Conservation (phyloP, 2,797 vertebrate species). For the Moxostoma hubbsi region DNA sequence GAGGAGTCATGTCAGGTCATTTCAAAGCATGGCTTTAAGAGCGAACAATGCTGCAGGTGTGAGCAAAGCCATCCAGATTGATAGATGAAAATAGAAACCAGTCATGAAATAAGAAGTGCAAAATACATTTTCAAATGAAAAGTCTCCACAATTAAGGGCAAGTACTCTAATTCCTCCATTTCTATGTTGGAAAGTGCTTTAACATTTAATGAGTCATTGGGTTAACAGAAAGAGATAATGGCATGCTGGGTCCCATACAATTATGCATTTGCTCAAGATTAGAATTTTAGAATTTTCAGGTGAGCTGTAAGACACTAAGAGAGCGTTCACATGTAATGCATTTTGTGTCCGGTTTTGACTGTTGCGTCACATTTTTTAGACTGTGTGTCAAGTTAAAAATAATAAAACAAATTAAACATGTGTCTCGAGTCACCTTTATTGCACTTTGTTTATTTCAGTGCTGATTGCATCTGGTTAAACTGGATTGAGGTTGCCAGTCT, state of each 20-base stretch:
- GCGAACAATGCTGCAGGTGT: conserved; percentile 27
- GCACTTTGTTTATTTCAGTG: too few species aligned
- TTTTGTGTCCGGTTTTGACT: conserved; percentile 1
- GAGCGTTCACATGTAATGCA: background rate
- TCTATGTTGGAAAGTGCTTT: conserved; percentile 45
- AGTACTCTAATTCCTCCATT: conserved; percentile 31
- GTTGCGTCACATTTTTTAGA: background rate
- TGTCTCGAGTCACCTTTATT: background rate
- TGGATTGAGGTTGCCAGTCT: background rate
- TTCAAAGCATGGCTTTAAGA: conserved; percentile 4
- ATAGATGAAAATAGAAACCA: conserved; percentile 34
- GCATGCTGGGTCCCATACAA: conserved; percentile 26
- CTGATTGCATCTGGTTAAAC: too few species aligned
- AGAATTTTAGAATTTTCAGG: background rate
- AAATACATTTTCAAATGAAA: conserved; percentile 34
- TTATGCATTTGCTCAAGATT: background rate
- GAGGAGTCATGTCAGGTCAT: conserved; percentile 24
- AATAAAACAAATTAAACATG: background rate
- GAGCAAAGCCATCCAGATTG: conserved; percentile 1
- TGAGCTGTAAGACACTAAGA: background rate
- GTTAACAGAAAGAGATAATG: conserved; percentile 23
- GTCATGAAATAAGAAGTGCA: conserved; percentile 24
- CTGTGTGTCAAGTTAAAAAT: background rate
- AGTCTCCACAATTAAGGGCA: conserved; percentile 34
- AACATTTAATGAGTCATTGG: conserved; percentile 43